Percentiles rank a stretch among this genome's conserved stretches.
Evolutionary conservation across 2,797 vertebrate species (phyloP).

Genomic region (Lemur catta): DNA sequence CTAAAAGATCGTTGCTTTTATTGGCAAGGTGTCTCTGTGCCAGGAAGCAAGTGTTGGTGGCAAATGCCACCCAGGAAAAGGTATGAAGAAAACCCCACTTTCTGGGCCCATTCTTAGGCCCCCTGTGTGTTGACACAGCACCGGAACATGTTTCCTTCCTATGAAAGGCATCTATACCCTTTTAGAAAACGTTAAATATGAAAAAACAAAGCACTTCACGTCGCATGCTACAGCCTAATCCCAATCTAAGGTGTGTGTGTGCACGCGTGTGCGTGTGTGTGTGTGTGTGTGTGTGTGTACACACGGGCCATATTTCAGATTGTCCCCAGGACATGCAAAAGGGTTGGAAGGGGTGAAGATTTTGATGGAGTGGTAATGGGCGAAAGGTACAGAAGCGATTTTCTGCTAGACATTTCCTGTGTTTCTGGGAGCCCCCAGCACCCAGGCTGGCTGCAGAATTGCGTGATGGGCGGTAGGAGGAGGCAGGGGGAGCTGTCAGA

Average conservation of each 20-base stretch:
- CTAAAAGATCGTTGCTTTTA: neutral
- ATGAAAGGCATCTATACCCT: neutral
- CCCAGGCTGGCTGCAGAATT: neutral
- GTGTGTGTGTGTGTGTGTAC: no score
- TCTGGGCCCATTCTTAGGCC: neutral
- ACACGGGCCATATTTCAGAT: no score
- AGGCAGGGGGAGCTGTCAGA: neutral
- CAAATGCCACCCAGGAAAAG: neutral
- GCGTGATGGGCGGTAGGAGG: neutral
- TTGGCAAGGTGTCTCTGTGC: neutral
- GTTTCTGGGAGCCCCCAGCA: neutral
- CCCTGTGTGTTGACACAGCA: neutral
- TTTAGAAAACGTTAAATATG: neutral
- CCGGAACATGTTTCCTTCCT: neutral
- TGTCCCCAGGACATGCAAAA: neutral
- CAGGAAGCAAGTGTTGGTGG: neutral
- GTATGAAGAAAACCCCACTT: neutral
- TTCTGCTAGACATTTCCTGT: neutral
- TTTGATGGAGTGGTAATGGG: neutral
- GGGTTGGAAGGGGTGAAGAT: neutral
- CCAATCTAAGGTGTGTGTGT: neutral
- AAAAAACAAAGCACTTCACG: neutral
- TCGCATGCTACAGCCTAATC: neutral
- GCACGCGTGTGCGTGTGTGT: no score
- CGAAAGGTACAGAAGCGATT: neutral